These are phyloP conservation scores for Eledone cirrhosa DNA, from an alignment of 2,888 invertebrate species.

Conservation along the genomic window DNA sequence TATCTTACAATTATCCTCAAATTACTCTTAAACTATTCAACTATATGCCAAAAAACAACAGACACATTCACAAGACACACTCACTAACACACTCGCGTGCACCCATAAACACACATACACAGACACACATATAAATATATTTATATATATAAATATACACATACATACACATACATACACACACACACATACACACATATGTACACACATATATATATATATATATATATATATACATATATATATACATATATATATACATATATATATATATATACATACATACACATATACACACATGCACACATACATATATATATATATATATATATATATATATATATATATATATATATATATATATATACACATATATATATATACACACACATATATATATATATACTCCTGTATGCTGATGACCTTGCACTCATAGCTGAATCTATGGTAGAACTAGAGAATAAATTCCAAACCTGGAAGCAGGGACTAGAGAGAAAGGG, in stretches of 20 bases:
- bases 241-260: constrained; percentile 7
- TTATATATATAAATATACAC: not conserved
- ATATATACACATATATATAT: not conserved
- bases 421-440: too few species aligned
- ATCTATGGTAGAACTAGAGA: too few species aligned
- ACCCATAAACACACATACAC: not conserved
- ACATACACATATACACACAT: not conserved
- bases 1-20: too few species aligned
- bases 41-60: too few species aligned
- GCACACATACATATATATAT: not conserved
- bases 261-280: not conserved
- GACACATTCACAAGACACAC: not conserved
- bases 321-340: not conserved
- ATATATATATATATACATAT: constrained; percentile 14
- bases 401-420: too few species aligned
- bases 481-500: too few species aligned
- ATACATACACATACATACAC: not conserved
- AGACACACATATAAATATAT: not conserved
- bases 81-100: not conserved
- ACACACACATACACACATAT: not conserved
- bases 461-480: too few species aligned
- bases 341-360: not conserved
- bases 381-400: too few species aligned
- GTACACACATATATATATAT: not conserved
- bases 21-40: too few species aligned